Conservation (phyloP, 1,140 invertebrate species). For the Drosophila leontia region DNA sequence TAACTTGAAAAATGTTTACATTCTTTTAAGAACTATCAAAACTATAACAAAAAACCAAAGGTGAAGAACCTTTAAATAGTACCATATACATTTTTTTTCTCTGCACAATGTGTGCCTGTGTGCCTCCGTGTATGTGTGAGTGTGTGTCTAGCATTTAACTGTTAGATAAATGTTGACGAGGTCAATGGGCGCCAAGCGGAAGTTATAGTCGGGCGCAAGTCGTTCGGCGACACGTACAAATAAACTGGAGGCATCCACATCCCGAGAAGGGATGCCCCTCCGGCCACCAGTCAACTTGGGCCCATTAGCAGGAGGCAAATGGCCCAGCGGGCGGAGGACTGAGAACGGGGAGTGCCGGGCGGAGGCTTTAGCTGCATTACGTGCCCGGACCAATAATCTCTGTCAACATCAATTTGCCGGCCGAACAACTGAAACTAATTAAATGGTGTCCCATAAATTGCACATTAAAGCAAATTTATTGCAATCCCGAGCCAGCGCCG, state of each 20-base stretch:
- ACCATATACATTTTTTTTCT: background rate
- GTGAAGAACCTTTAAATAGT: too few species aligned
- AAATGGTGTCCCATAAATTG: constrained; percentile 85
- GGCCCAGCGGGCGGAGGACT: background rate
- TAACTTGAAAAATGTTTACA: background rate
- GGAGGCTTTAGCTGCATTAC: constrained; percentile 64
- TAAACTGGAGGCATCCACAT: constrained; percentile 54
- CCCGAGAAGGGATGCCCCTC: constrained; percentile 15
- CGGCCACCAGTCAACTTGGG: constrained; percentile 60
- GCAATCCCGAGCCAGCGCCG: constrained; percentile 60
- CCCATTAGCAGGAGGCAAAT: constrained; percentile 58
- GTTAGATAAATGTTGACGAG: constrained; percentile 83
- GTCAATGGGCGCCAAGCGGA: constrained; percentile 80
- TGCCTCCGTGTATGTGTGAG: constrained; percentile 9
- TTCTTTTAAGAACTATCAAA: too few species aligned
- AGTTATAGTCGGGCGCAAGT: constrained; percentile 71
- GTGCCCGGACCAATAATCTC: constrained; percentile 81
- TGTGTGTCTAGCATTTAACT: constrained; percentile 70
- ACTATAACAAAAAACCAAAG: background rate
- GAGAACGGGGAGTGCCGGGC: background rate
- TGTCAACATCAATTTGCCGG: constrained; percentile 82
- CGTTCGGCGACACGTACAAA: constrained; percentile 73
- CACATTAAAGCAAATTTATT: constrained; percentile 85
- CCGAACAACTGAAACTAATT: constrained; percentile 80
- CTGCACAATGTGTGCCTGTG: constrained; percentile 14